Base-by-base conservation (phyloP, 2,888 invertebrate species). In the Ormyrus labotus region DNA sequence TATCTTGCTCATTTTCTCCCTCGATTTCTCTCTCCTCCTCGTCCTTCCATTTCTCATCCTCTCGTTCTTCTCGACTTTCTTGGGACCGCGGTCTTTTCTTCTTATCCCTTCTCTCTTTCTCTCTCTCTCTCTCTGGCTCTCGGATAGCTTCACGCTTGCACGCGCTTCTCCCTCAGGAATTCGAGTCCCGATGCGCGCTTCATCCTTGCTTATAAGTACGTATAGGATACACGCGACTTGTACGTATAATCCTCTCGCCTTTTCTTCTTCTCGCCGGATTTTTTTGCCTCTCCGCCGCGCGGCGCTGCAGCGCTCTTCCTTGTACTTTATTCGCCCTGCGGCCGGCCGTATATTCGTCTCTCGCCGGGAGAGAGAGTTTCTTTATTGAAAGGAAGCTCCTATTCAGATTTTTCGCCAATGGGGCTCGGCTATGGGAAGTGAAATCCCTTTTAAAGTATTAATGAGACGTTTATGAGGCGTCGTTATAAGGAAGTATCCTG, bases 111-210 rank as follows among this genome's bases (percentile, higher is more conserved):
- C 48, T 6, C 57, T 69, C 57, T 7, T 47, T 34, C 47, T 57
- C 34, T 34, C 34, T 5, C 47, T 34, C 48, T 6, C 57, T 69
- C 57, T 7, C 55, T 34, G 45, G 51, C 47, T 57, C 34, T 34
- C 34, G 34, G 34, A 55, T 55, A 55, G 34, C 47, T 45, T 45
- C 53, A 55, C 65, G 61, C 60, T 60, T 11, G 63, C 73, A 50
- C 57, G 34, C 34, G 34, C 34, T 34, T 34, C 65, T 80, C 70
- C 80, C 34, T 48, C 65, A 70, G 75, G 80, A 80, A 80, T 80
- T 80, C 60, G 65, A 80, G 53, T 73, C 61, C 63, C 71, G 55
- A 45, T 8, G 58, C 61, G 55, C 65, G 53, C 13, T 57, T 70
- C 61, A 9, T 48, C 63, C 50, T 58, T 34, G 55, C 19, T 57